Percentiles rank a stretch among this genome's conserved stretches.
phyloP scores from a whole-genome alignment of 2,888 invertebrate species.

The Automeris io region DNA sequence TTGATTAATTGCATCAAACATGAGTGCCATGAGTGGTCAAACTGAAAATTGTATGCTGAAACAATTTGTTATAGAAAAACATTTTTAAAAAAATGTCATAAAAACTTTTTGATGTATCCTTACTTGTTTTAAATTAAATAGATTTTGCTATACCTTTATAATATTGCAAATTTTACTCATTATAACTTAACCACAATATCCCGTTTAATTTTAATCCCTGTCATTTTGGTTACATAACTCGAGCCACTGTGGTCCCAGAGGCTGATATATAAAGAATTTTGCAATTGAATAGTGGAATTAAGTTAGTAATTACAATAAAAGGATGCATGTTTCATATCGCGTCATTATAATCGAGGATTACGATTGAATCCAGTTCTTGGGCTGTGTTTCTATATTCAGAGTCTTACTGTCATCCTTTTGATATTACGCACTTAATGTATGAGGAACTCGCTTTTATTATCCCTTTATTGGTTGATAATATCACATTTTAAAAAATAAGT shows the following conservation, averaged over 20 bases:
- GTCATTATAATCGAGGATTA: slow-evolving; percentile 15
- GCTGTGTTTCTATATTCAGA: slow-evolving; percentile 7
- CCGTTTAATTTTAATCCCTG: neutral
- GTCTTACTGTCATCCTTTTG: slow-evolving; percentile 4
- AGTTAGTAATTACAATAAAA: slow-evolving; percentile 30
- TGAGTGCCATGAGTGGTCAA: no score
- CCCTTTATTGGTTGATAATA: neutral
- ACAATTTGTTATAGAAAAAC: no score
- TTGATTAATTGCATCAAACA: no score
- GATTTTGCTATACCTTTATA: neutral
- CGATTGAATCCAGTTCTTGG: slow-evolving; percentile 11
- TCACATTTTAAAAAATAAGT: no score
- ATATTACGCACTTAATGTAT: slow-evolving; percentile 4
- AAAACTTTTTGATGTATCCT: no score
- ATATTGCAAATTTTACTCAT: neutral
- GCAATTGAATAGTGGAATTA: slow-evolving; percentile 1
- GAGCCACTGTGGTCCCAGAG: no score
- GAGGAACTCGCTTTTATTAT: neutral
- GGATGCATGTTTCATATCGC: slow-evolving; percentile 21
- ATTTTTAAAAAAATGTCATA: no score
- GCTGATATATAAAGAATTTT: no score
- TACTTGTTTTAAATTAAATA: no score
- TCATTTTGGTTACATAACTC: no score
- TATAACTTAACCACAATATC: neutral
- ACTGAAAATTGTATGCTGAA: no score